A percentile compares a stretch with the other conserved stretches of the same genome.
Evolutionary conservation across 2,888 invertebrate genomes (phyloP).

Genomic region (Catocala sponsa): DNA sequence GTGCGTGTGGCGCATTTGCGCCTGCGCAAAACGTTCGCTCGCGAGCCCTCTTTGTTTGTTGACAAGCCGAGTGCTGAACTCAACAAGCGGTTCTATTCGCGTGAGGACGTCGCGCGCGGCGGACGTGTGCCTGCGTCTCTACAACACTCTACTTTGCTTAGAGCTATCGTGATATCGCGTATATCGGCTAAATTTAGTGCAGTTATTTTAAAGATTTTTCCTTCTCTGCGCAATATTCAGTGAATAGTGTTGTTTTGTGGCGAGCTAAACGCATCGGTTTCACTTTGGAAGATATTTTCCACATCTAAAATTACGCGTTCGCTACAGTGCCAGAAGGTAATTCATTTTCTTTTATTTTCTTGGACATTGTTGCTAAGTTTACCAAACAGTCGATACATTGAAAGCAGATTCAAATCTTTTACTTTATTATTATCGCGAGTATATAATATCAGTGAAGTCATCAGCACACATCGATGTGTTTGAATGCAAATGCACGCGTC

Average conservation of each 20-base stretch:
- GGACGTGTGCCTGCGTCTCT: conserved; percentile 59
- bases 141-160: conserved; percentile 57
- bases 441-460: conserved; percentile 41
- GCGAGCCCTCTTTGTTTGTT: conserved; percentile 84
- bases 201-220: conserved; percentile 65
- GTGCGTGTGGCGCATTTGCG: conserved; percentile 74
- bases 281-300: conserved; percentile 66
- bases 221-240: conserved; percentile 70
- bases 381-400: conserved; percentile 30
- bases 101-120: conserved; percentile 66
- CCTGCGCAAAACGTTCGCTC: conserved; percentile 71
- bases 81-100: conserved; percentile 69
- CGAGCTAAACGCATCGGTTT: conserved; percentile 55
- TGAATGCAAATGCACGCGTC: conserved; percentile 47
- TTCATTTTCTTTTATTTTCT: conserved; percentile 62
- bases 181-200: conserved; percentile 79
- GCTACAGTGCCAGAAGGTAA: conserved; percentile 79
- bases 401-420: conserved; percentile 29
- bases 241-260: conserved; percentile 72
- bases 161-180: conserved; percentile 70
- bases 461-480: conserved; percentile 38
- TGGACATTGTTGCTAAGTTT: conserved; percentile 48
- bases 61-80: conserved; percentile 77
- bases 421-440: conserved; percentile 33
- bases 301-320: conserved; percentile 76